Percentiles rank a stretch among this genome's conserved stretches.
phyloP scores from a whole-genome alignment of 1,140 invertebrate species.

The Nebria ingens region DNA sequence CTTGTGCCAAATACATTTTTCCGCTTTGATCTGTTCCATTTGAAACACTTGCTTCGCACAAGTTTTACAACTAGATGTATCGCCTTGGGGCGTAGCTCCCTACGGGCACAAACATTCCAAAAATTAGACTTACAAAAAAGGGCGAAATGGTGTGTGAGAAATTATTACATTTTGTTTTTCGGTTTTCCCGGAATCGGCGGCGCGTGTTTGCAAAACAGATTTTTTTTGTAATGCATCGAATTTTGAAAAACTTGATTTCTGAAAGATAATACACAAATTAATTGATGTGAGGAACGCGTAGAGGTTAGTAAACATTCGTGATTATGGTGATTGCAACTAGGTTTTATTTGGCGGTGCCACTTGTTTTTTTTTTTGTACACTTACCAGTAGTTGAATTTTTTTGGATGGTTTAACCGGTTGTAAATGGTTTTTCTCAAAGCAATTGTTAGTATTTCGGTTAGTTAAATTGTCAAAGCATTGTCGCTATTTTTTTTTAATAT shows the following conservation, averaged over 20 bases:
- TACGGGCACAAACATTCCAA: not conserved
- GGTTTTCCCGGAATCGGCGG: conserved; percentile 52
- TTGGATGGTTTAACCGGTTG: not conserved
- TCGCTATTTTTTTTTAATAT: conserved; percentile 10
- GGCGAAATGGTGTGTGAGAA: not conserved
- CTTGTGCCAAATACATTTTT: conserved; percentile 78
- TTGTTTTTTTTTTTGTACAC: not conserved
- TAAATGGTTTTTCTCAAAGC: not conserved
- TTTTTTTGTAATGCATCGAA: conserved; percentile 63
- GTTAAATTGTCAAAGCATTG: conserved; percentile 14
- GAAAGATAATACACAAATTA: conserved; percentile 32
- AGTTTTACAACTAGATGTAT: conserved; percentile 56
- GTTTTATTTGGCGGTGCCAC: not conserved
- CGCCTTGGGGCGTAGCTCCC: conserved; percentile 28
- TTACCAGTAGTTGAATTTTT: conserved; percentile 12
- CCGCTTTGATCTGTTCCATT: conserved; percentile 88
- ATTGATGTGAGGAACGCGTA: too few relatives aligned
- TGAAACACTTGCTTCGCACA: conserved; percentile 85
- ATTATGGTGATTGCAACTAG: not conserved
- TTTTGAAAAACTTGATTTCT: conserved; percentile 72
- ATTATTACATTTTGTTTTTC: conserved; percentile 55
- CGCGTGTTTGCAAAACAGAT: conserved; percentile 52
- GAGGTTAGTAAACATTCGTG: not conserved
- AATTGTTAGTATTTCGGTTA: conserved; percentile 7
- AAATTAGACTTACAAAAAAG: not conserved